These are phyloP conservation scores for Phalacrocorax pelagicus DNA, from an alignment of 2,113 vertebrate species.

Conservation along the genomic window DNA sequence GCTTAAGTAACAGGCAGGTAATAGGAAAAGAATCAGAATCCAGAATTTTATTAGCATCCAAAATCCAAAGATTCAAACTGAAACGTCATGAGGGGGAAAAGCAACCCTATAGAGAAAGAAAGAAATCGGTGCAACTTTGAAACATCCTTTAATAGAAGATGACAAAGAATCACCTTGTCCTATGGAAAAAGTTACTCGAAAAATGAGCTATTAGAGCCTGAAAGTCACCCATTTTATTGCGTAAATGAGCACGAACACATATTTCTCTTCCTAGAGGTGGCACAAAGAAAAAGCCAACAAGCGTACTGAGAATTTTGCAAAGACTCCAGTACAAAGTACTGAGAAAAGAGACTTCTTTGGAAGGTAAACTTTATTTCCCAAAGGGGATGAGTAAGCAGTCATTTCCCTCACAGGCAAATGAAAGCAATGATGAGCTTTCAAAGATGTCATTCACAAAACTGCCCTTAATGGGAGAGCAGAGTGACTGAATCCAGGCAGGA, in stretches of 20 bases:
- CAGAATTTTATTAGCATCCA: neutral
- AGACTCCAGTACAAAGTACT: neutral
- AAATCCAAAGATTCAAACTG: neutral
- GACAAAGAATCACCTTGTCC: neutral
- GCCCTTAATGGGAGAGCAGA: constrained; percentile 33
- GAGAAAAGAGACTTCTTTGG: neutral
- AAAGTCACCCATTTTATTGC: neutral
- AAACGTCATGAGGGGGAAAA: neutral
- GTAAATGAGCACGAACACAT: neutral
- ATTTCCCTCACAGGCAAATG: constrained; percentile 1
- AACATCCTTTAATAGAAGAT: neutral
- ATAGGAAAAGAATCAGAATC: neutral
- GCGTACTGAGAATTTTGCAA: neutral
- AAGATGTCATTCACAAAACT: constrained; percentile 49
- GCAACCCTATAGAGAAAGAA: neutral
- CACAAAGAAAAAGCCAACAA: constrained; percentile 8
- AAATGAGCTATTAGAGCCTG: neutral
- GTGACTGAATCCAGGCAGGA: constrained; percentile 35
- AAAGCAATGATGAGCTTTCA: constrained; percentile 40
- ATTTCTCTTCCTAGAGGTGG: neutral
- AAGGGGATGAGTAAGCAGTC: constrained; percentile 47
- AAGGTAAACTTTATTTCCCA: constrained; percentile 44
- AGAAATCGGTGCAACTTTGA: neutral
- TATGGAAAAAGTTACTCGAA: neutral
- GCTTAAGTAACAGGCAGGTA: neutral